Evolutionary conservation across 2,888 invertebrate species (phyloP).

Genomic region (Coecobrya sp.): DNA sequence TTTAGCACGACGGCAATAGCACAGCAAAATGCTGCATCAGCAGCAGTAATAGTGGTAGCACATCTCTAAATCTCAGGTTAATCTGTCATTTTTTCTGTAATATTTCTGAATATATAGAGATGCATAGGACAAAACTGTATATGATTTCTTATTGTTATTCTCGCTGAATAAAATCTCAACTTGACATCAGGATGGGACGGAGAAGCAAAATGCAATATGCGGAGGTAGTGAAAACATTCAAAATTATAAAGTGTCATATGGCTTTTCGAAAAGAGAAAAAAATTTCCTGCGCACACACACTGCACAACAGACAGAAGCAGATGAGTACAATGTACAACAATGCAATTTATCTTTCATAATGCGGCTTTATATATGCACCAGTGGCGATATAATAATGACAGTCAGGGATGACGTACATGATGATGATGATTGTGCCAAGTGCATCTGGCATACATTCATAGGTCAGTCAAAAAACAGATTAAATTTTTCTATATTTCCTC

Average conservation of each 20-base stretch:
- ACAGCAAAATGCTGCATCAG: slow-evolving; percentile 53
- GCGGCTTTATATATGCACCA: slow-evolving; percentile 53
- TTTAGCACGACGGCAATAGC: slow-evolving; percentile 61
- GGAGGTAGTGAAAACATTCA: slow-evolving; percentile 44
- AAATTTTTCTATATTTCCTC: slow-evolving; percentile 41
- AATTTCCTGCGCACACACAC: not conserved
- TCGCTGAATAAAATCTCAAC: slow-evolving; percentile 73
- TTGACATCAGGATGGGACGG: slow-evolving; percentile 60
- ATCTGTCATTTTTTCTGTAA: slow-evolving; percentile 66
- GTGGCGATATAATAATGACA: slow-evolving; percentile 36
- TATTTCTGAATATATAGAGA: not conserved
- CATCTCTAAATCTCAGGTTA: slow-evolving; percentile 67
- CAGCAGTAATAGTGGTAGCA: not conserved
- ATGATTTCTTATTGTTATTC: slow-evolving; percentile 51
- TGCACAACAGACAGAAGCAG: slow-evolving; percentile 9
- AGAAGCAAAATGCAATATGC: not conserved
- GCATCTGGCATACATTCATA: slow-evolving; percentile 61
- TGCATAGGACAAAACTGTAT: slow-evolving; percentile 52
- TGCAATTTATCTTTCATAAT: slow-evolving; percentile 61
- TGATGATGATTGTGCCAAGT: slow-evolving; percentile 65
- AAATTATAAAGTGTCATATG: slow-evolving; percentile 70
- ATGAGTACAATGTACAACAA: slow-evolving; percentile 44
- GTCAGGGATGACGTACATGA: not conserved
- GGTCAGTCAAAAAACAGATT: slow-evolving; percentile 73
- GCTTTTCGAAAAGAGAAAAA: slow-evolving; percentile 35